A percentile compares a stretch with the other conserved stretches of the same genome.
phyloP scores from a whole-genome alignment of 1,140 invertebrate species.

The Glossosoma conforme region DNA sequence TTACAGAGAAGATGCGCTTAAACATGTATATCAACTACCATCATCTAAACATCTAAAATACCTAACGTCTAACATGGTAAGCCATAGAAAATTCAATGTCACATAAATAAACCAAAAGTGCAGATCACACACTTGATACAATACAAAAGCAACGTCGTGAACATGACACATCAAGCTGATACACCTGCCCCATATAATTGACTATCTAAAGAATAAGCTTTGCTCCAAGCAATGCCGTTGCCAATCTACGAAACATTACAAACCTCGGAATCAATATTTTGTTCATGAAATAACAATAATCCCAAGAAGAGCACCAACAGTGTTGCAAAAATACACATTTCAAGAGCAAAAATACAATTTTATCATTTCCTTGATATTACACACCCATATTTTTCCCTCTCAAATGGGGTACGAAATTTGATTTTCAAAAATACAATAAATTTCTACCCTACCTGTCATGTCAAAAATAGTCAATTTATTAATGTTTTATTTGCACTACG shows the following conservation, averaged over 20 bases:
- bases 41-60: constrained; percentile 32
- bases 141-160: constrained; percentile 29
- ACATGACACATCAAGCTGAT: constrained; percentile 15
- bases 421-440: constrained; percentile 30
- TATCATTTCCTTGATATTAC: constrained; percentile 10
- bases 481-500: constrained; percentile 25
- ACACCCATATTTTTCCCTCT: constrained; percentile 8
- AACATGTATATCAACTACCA: constrained; percentile 27
- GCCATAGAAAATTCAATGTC: constrained; percentile 27
- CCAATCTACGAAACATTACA: constrained; percentile 19
- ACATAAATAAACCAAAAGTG: constrained; percentile 27
- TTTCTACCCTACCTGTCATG: constrained; percentile 30
- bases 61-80: constrained; percentile 29
- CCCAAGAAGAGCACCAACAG: constrained; percentile 27
- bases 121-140: constrained; percentile 25
- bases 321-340: constrained; percentile 27
- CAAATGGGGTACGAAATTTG: constrained; percentile 16
- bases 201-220: constrained; percentile 28
- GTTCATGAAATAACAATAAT: constrained; percentile 1
- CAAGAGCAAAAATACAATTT: constrained; percentile 25
- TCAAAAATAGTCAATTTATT: constrained; percentile 31
- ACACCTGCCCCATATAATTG: constrained; percentile 28
- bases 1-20: constrained; percentile 24
- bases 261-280: constrained; percentile 11
- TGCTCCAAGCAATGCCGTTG: constrained; percentile 14